A percentile compares a stretch with the other conserved stretches of the same genome.
phyloP scores from a whole-genome alignment of 2,797 vertebrate species.

The Ambastaia sidthimunki region DNA sequence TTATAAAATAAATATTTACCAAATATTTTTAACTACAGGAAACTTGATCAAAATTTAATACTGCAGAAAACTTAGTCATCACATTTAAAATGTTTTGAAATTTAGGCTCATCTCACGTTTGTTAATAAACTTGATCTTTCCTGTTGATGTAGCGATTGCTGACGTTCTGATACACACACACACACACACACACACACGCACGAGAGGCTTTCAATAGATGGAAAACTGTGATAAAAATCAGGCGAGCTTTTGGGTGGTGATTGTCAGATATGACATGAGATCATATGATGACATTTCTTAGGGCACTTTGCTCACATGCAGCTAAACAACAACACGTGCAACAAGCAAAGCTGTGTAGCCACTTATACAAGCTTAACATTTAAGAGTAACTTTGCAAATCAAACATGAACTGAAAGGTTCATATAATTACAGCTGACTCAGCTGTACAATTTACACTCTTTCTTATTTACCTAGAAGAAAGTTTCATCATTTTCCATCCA shows the following conservation, averaged over 20 bases:
- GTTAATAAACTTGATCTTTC: slow-evolving; percentile 12
- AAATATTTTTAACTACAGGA: no score
- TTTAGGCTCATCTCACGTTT: background rate
- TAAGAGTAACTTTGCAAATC: background rate
- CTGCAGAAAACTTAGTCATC: background rate
- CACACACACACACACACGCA: slow-evolving; percentile 25
- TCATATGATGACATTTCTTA: slow-evolving; percentile 57
- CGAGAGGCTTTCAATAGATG: slow-evolving; percentile 56
- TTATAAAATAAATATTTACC: no score
- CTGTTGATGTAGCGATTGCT: slow-evolving; percentile 53
- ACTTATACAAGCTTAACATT: background rate
- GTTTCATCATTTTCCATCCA: background rate
- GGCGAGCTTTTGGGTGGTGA: slow-evolving; percentile 47
- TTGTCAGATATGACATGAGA: slow-evolving; percentile 51
- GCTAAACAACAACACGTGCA: slow-evolving; percentile 5
- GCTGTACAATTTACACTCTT: background rate
- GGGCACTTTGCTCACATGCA: slow-evolving; percentile 45
- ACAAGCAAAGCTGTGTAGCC: background rate
- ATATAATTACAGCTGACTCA: background rate
- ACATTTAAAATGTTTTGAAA: background rate
- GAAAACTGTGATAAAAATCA: slow-evolving; percentile 58
- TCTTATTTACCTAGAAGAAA: background rate
- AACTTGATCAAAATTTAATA: background rate
- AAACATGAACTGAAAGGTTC: background rate
- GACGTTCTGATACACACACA: slow-evolving; percentile 38